A percentile compares a stretch with the other conserved stretches of the same genome.
Evolutionary conservation across 1,140 invertebrate genomes (phyloP).

Genomic region (Drosophila kepulauana): DNA sequence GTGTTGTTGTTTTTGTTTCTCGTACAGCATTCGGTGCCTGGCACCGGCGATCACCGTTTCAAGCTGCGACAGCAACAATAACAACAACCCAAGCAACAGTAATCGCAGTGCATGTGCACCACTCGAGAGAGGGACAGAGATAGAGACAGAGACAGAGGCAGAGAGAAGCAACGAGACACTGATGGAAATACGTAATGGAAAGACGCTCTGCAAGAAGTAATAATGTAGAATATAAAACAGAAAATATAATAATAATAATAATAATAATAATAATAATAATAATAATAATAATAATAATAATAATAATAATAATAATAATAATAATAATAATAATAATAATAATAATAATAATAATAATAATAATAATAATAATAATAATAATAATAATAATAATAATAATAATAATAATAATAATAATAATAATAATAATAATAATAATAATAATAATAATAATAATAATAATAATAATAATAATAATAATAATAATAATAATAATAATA

Average conservation of each 20-base stretch:
- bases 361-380: slow-evolving; percentile 1
- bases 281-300: slow-evolving; percentile 5
- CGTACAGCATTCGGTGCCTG: slow-evolving; percentile 62
- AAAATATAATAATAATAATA: neutral
- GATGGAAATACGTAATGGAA: slow-evolving; percentile 1
- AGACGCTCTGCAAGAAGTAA: neutral
- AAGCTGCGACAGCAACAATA: slow-evolving; percentile 55
- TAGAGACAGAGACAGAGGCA: neutral
- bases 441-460: slow-evolving; percentile 5
- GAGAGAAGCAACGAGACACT: neutral
- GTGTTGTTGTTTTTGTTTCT: slow-evolving; percentile 25
- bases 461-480: slow-evolving; percentile 15
- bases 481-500: slow-evolving; percentile 1
- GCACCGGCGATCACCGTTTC: slow-evolving; percentile 77
- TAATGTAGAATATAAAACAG: slow-evolving; percentile 1
- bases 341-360: slow-evolving; percentile 5
- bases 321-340: slow-evolving; percentile 15
- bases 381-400: slow-evolving; percentile 15
- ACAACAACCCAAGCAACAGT: slow-evolving; percentile 57
- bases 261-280: slow-evolving; percentile 15
- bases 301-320: slow-evolving; percentile 1
- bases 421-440: neutral
- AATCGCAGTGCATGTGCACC: slow-evolving; percentile 73
- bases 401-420: slow-evolving; percentile 4
- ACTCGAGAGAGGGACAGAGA: neutral